Base-by-base conservation (phyloP, 2,888 invertebrate genomes). In the Eupithecia inturbata region DNA sequence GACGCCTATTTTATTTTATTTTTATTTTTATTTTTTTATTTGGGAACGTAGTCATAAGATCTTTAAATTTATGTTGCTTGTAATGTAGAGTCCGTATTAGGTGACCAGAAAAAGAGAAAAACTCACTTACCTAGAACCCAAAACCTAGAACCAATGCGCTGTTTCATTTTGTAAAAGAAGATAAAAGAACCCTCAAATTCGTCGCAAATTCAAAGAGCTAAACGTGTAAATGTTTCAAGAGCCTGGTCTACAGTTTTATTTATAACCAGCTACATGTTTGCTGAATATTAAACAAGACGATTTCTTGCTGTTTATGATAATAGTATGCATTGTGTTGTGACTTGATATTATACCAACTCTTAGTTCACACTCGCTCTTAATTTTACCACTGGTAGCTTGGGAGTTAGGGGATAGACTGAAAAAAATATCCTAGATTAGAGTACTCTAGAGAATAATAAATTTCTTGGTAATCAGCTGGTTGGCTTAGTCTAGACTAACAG, bases 241-340 rank as follows among this genome's bases (percentile, higher is more conserved):
- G 22, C 57, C 57, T 57, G 12, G 14, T 57, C 14, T 57, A 57
- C 3, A 57, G 14, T 66, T 66, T 66, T 66, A 26, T 66, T 39
- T 10, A n/a, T 39, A 66, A 41, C 26, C 39, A 26, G 16, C 39
- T 66, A 22, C 22, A 26, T 70, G 70, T 64, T 67, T n/a, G 36
- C 68, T 71, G 66, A 74, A 71, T 74, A 74, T 68, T 19, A 71
- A 70, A 66, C 64, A 66, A 64, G 16, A 60, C 31, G 57, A 74
- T 71, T 68, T 74, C 71, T 53, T 73, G 36, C 41, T 70, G 60
- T 67, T 45, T 66, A 66, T 66, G 66, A 16, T 66, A 66, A 66
- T 66, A 36, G 39, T 66, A 66, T 66, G 66, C 66, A 66, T 66
- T 66, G 66, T 66, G 39, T 66, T 66, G 36, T 66, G 39, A 39